A percentile compares a stretch with the other conserved stretches of the same genome.
phyloP scores from a whole-genome alignment of 2,113 vertebrate species.

The Caranx melampygus region DNA sequence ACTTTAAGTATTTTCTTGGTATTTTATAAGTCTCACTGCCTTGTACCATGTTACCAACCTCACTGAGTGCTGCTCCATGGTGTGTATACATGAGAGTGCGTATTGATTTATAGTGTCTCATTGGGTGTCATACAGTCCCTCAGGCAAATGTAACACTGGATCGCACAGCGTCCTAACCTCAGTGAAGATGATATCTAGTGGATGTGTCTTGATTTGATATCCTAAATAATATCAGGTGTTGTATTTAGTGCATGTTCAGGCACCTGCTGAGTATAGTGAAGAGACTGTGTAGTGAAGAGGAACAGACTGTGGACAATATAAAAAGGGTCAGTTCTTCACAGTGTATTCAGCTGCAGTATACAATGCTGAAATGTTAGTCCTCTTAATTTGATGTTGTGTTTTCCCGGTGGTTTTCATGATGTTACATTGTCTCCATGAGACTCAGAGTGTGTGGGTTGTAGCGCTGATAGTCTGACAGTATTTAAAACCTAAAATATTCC shows the following conservation, averaged over 20 bases:
- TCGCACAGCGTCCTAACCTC: slow-evolving; percentile 28
- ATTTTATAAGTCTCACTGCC: background rate
- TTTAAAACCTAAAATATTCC: slow-evolving; percentile 1
- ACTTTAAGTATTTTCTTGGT: background rate
- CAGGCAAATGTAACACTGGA: slow-evolving; percentile 9
- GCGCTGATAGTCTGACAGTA: background rate
- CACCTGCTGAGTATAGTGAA: background rate
- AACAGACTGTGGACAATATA: slow-evolving; percentile 14
- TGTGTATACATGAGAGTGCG: slow-evolving; percentile 7
- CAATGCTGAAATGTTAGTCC: background rate
- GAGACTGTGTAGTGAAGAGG: background rate
- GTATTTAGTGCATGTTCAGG: background rate
- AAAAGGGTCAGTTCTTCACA: background rate
- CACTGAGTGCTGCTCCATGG: background rate
- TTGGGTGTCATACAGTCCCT: slow-evolving; percentile 9
- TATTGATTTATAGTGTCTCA: slow-evolving; percentile 39
- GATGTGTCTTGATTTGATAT: slow-evolving; percentile 20
- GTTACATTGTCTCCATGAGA: background rate
- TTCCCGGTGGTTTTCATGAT: background rate
- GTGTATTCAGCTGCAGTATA: background rate
- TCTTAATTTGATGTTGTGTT: background rate
- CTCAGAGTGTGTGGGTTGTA: slow-evolving; percentile 13
- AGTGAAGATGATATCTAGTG: slow-evolving; percentile 18
- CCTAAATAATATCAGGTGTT: background rate
- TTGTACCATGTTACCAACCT: slow-evolving; percentile 13